Evolutionary conservation across 2,797 vertebrate species (phyloP).

Genomic region (Sebastes matsubarae): DNA sequence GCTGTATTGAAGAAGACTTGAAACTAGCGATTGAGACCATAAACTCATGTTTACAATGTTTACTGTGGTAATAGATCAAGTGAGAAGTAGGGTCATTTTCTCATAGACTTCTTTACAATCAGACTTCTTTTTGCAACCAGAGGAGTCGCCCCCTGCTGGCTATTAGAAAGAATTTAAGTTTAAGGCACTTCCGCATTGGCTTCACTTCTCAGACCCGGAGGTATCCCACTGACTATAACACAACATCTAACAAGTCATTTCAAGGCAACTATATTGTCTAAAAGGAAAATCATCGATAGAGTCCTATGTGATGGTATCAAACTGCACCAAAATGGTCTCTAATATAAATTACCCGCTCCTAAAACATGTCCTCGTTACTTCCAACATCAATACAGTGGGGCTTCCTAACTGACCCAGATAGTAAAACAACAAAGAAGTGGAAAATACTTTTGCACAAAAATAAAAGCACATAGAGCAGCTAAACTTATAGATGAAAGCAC

Average conservation of each 20-base stretch:
- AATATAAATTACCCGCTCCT: neutral
- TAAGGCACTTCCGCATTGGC: too few species aligned
- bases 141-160: too few species aligned
- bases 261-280: neutral
- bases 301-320: neutral
- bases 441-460: neutral
- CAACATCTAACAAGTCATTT: neutral
- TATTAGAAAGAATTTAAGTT: too few species aligned
- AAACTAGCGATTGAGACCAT: too few species aligned
- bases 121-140: too few species aligned
- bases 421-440: neutral
- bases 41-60: too few species aligned
- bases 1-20: too few species aligned
- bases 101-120: too few species aligned
- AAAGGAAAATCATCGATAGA: neutral
- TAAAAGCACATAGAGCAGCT: neutral
- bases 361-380: conserved; percentile 28
- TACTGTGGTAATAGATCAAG: too few species aligned
- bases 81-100: too few species aligned
- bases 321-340: neutral
- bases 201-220: too few species aligned
- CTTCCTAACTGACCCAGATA: neutral
- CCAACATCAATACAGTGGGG: neutral
- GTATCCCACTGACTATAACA: neutral
- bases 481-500: neutral